phyloP scores from a whole-genome alignment of 2,113 vertebrate species.

The Pteropus alecto region DNA sequence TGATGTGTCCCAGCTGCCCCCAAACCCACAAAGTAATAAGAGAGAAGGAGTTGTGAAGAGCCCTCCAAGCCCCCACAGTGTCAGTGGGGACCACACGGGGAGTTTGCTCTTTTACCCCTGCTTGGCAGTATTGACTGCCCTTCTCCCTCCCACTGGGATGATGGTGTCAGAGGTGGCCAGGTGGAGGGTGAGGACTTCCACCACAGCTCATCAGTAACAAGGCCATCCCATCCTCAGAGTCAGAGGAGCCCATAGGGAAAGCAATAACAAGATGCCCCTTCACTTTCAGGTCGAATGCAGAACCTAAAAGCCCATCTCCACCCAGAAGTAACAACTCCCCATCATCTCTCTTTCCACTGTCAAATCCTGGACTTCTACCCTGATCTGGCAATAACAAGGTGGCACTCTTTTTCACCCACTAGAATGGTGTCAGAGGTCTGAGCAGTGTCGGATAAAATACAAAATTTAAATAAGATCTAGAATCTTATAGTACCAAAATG shows the following conservation, averaged over 20 bases:
- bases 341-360: neutral
- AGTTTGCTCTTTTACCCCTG: neutral
- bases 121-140: neutral
- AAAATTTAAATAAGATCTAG: neutral
- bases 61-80: neutral
- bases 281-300: neutral
- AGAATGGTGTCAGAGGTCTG: neutral
- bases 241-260: neutral
- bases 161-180: neutral
- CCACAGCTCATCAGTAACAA: neutral
- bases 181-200: neutral
- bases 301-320: neutral
- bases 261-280: neutral
- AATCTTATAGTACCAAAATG: neutral
- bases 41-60: neutral
- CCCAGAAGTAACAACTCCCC: neutral
- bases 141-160: neutral
- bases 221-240: neutral
- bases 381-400: neutral
- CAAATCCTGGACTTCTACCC: neutral
- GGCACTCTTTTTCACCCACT: neutral
- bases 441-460: neutral
- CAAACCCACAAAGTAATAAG: neutral
- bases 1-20: neutral
- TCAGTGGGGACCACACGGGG: neutral